Percentiles rank a stretch among this genome's conserved stretches.
Conservation (phyloP, 2,888 invertebrate species). For the Imbricaverruca yamaguchii region DNA sequence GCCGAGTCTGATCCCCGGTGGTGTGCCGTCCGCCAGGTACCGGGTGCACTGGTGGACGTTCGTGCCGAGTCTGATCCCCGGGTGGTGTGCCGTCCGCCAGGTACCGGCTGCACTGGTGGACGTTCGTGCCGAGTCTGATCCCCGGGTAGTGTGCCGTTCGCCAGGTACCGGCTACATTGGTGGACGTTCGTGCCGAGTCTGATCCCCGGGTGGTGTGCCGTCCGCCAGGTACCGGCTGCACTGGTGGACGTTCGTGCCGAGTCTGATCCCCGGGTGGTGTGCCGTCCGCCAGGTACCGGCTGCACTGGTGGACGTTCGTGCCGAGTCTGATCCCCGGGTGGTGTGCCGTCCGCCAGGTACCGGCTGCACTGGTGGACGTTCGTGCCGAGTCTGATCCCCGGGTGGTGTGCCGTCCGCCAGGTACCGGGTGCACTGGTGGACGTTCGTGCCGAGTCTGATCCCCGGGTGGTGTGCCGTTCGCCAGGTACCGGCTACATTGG, state of each 20-base stretch:
- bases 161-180: constrained; percentile 56
- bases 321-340: constrained; percentile 41
- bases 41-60: constrained; percentile 61
- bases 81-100: no score
- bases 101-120: no score
- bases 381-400: no score
- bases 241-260: no score
- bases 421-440: constrained; percentile 61
- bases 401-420: constrained; percentile 26
- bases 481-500: no score
- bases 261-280: neutral
- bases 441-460: constrained; percentile 46
- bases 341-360: no score
- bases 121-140: no score
- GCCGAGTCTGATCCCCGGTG: neutral
- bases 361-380: no score
- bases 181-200: constrained; percentile 52
- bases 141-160: neutral
- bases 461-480: neutral
- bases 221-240: no score
- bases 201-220: no score
- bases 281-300: constrained; percentile 46
- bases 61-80: constrained; percentile 42
- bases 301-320: constrained; percentile 59
- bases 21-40: constrained; percentile 41